phyloP scores from a whole-genome alignment of 2,888 invertebrate species.

The Priocnemis perturbator region DNA sequence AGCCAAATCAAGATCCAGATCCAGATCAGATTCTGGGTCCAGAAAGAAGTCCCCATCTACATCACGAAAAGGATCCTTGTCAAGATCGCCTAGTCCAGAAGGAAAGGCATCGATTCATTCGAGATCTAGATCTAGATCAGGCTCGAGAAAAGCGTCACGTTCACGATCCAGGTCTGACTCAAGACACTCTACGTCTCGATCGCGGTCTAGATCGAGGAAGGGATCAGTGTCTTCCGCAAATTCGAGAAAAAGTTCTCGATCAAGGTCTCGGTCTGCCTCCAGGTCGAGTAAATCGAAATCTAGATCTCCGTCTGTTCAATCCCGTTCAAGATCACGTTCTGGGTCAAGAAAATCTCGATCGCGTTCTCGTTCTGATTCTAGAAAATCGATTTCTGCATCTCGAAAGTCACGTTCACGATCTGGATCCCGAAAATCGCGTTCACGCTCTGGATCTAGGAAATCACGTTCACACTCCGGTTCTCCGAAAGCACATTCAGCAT shows the following conservation, averaged over 20 bases:
- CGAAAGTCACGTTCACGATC: conserved; percentile 56
- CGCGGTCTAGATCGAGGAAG: conserved; percentile 59
- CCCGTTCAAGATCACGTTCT: conserved; percentile 74
- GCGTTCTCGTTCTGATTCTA: conserved; percentile 41
- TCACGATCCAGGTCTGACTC: conserved; percentile 41
- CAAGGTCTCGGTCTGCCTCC: conserved; percentile 48
- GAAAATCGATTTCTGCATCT: conserved; percentile 49
- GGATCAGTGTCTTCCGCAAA: conserved; percentile 40
- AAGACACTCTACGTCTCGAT: conserved; percentile 52
- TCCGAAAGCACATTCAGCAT: conserved; percentile 57
- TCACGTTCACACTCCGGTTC: conserved; percentile 53
- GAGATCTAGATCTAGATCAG: conserved; percentile 61
- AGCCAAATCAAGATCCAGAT: conserved; percentile 57
- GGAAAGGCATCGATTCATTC: conserved; percentile 42
- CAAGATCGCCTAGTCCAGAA: conserved; percentile 42
- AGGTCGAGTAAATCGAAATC: conserved; percentile 62
- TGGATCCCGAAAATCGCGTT: conserved; percentile 54
- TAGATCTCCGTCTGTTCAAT: conserved; percentile 60
- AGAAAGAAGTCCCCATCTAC: conserved; percentile 41
- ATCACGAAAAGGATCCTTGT: conserved; percentile 60
- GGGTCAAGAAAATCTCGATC: conserved; percentile 56
- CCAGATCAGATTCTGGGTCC: conserved; percentile 47
- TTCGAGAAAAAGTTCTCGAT: conserved; percentile 55
- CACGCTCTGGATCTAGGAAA: conserved; percentile 55
- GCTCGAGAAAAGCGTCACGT: conserved; percentile 34